Evolutionary conservation across 2,888 invertebrate genomes (phyloP).

Genomic region (Rambutsinella grinnellia): DNA sequence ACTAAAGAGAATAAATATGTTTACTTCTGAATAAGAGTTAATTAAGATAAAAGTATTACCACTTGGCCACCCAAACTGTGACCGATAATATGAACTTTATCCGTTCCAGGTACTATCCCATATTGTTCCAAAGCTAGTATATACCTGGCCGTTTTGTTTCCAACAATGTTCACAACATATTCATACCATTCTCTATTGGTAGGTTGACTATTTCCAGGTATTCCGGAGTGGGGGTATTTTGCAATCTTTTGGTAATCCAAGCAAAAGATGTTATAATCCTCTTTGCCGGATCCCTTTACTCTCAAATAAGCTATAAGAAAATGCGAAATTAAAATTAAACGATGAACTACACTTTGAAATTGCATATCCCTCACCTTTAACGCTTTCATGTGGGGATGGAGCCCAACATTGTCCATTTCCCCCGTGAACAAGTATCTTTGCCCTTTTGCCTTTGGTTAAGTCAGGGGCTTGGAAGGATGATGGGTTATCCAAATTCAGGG

Average conservation of each 20-base stretch:
- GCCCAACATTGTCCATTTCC: neutral
- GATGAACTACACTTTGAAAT: neutral
- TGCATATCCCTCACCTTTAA: neutral
- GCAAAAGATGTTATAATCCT: constrained; percentile 16
- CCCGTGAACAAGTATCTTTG: constrained; percentile 11
- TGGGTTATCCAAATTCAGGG: neutral
- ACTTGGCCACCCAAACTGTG: constrained; percentile 9
- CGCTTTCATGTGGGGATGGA: neutral
- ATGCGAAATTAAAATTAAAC: neutral
- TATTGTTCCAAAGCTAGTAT: neutral
- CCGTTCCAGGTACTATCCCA: neutral
- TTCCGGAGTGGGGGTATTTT: neutral
- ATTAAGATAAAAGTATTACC: no score
- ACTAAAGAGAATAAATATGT: neutral
- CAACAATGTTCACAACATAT: constrained; percentile 2
- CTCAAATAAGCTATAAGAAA: neutral
- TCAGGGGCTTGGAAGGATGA: constrained; percentile 3
- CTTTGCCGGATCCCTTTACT: constrained; percentile 2
- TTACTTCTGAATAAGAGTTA: no score
- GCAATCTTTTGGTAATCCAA: neutral
- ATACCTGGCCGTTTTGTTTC: constrained; percentile 11
- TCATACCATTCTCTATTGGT: neutral
- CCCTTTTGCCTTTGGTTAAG: neutral
- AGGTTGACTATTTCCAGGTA: neutral
- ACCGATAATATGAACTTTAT: constrained; percentile 6